These are phyloP conservation scores for Chaunax sp. DNA, from an alignment of 2,797 vertebrate genomes.

Conservation along the genomic window DNA sequence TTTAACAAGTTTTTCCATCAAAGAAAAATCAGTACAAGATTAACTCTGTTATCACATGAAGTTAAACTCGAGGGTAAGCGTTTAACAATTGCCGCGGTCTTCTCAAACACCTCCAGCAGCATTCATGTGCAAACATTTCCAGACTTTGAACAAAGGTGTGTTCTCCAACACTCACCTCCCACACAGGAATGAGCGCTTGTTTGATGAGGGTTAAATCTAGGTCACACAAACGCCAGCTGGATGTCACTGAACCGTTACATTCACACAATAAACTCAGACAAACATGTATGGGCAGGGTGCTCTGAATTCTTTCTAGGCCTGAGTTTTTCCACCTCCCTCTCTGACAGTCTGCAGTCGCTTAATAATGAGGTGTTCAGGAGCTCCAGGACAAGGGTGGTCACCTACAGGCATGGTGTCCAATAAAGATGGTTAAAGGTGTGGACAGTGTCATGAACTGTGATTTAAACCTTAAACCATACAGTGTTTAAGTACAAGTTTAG, in stretches of 20 bases:
- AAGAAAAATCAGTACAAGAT: not conserved
- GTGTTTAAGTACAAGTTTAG: too few relatives aligned
- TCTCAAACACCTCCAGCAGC: not conserved
- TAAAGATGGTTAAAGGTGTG: not conserved
- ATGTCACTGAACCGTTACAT: not conserved
- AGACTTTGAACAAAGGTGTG: conserved; percentile 61
- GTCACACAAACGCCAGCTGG: conserved; percentile 33
- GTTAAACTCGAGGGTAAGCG: not conserved
- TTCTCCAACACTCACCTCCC: conserved; percentile 23
- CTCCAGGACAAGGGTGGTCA: not conserved
- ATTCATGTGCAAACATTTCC: conserved; percentile 16
- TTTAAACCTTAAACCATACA: too few relatives aligned
- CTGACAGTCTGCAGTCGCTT: not conserved
- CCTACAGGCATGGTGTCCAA: not conserved
- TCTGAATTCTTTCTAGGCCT: not conserved
- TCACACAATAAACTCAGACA: not conserved
- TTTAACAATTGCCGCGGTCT: not conserved
- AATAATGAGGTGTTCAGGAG: not conserved
- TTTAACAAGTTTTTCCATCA: too few relatives aligned
- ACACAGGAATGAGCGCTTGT: conserved; percentile 37
- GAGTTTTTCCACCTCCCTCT: not conserved
- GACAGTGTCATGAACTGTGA: not conserved
- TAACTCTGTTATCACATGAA: not conserved
- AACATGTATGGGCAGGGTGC: too few relatives aligned
- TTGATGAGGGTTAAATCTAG: conserved; percentile 43